Base-by-base conservation (phyloP, 2,888 invertebrate species). In the Frankliniella fusca region DNA sequence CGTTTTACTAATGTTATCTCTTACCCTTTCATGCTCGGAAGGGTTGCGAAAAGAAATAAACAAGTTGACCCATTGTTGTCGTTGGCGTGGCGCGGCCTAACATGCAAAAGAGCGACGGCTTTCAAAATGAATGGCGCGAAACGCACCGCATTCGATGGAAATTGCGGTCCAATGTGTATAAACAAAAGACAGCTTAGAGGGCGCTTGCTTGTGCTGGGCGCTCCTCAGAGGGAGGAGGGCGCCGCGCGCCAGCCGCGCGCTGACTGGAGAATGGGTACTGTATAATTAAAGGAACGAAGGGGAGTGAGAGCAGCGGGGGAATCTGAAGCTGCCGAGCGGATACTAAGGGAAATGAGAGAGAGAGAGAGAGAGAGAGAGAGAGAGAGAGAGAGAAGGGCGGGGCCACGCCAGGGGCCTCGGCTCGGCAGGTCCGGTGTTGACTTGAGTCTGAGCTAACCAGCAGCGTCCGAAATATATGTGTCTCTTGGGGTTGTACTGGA, bases 161-260 rank as follows among this genome's bases (percentile, higher is more conserved):
- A 76, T 76, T 76, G 70, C 70, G 70, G 70, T 76, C 70, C 70
- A 76, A 76, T 76, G 70, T 76, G 70, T 76, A 76, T 76, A 76
- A 76, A 76, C 70, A 76, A 76, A 76, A 76, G 70, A 76, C 70
- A 76, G 12, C 10, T 27, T 20, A 27, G 70, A 76, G 27, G 70
- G 70, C 38, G 38, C 61, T 54, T 61, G 61, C 61, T 61, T 18
- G 20, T 61, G 61, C 61, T 61, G 61, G 61, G 61, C 61, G 61
- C 61, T 61, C 20, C 15, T 54, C 15, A 23, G 23, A n/a, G 23
- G 23, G 70, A 27, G 70, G 70, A 27, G 70, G 70, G 27, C 23
- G 70, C 23, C n/a, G 61, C n/a, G n/a, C n/a, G n/a, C n/a, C n/a
- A n/a, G n/a, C 61, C 61, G 20, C 18, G 70, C n/a, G 23, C 70